Evolutionary conservation across 2,888 invertebrate genomes (phyloP), one percentile per base, ranked within the genome.

Genomic region (Malthinus flaveolus): DNA sequence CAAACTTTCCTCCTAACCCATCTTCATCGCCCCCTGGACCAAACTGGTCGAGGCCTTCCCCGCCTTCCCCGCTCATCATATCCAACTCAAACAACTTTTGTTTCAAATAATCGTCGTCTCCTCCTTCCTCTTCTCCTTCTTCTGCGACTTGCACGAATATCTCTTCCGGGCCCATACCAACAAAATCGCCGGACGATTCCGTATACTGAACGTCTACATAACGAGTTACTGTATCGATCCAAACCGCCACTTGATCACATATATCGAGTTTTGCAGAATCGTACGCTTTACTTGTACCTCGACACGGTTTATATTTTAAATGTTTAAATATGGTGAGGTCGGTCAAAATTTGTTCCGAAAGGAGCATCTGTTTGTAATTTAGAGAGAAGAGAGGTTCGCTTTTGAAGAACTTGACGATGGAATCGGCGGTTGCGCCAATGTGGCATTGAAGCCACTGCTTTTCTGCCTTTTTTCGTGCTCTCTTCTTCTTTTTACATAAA

Each of bases 141-240:
- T 32, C 36, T 51, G 55, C 54, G 34, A 50, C 12, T 65, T 69
- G 11, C 61, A 60, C 34, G 51, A 62, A 42, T 15, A 52, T 4
- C 12, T 57, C 60, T 37, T 55, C 65, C 7, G 59, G 36, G 8
- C 56, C 55, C 1, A 47, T 46, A 32, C 34, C 45, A 6, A 67
- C 59, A 4, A 71, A 62, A 37, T 71, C 72, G 50, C 69, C 72
- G 5, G 68, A 71, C 3, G 71, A 70, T 51, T 72, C 71, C 5
- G 73, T 63, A n/a, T 71, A 72, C 53, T 75, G 73, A 1, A 70
- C 65, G 39, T 75, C 75, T 1, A 74, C 70, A 44, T 71, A 72
- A 54, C 66, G 67, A 5, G 69, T 70, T 15, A 74, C 55, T 1
- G 69, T 67, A 52, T 76, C 75, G 46, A 75, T 66, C 75, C 76